phyloP scores from a whole-genome alignment of 2,113 vertebrate genomes.

The Scomber colias region DNA sequence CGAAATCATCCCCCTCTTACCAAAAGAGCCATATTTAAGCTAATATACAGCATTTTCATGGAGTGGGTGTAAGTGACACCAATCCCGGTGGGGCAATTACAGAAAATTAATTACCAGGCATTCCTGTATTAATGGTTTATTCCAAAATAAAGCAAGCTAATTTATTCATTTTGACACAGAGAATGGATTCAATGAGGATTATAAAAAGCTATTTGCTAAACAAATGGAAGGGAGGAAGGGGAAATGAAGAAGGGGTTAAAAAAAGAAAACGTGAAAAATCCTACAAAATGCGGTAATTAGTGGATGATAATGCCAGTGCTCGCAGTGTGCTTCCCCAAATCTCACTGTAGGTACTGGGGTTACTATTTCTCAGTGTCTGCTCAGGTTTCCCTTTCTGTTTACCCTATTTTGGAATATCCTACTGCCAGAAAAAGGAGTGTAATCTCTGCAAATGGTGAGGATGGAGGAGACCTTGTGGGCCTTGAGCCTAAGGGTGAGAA shows the following conservation, averaged over 20 bases:
- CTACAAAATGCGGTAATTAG: conserved; percentile 78
- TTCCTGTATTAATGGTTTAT: conserved; percentile 84
- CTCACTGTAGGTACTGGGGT: conserved; percentile 67
- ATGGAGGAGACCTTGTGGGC: conserved; percentile 50
- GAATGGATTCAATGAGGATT: conserved; percentile 83
- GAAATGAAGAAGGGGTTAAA: conserved; percentile 78
- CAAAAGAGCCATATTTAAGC: conserved; percentile 74
- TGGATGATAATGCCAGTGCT: conserved; percentile 65
- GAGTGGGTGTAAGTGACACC: conserved; percentile 82
- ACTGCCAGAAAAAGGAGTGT: conserved; percentile 69
- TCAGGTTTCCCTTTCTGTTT: conserved; percentile 80
- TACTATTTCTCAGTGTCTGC: conserved; percentile 57
- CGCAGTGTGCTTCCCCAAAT: conserved; percentile 60
- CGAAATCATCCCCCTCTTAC: conserved; percentile 26
- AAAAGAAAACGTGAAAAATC: conserved; percentile 81
- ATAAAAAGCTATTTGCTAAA: conserved; percentile 84
- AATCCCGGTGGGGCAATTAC: conserved; percentile 85
- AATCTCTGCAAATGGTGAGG: conserved; percentile 69
- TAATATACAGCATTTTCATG: conserved; percentile 78
- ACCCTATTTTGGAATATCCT: conserved; percentile 52
- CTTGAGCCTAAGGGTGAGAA: conserved; percentile 50
- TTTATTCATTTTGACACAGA: conserved; percentile 82
- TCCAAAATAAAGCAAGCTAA: conserved; percentile 84
- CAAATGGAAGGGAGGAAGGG: conserved; percentile 72
- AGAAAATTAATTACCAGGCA: conserved; percentile 84